Evolutionary conservation across 2,113 vertebrate species (phyloP), one percentile per base, ranked within the genome.

Genomic region (Carettochelys insculpta): DNA sequence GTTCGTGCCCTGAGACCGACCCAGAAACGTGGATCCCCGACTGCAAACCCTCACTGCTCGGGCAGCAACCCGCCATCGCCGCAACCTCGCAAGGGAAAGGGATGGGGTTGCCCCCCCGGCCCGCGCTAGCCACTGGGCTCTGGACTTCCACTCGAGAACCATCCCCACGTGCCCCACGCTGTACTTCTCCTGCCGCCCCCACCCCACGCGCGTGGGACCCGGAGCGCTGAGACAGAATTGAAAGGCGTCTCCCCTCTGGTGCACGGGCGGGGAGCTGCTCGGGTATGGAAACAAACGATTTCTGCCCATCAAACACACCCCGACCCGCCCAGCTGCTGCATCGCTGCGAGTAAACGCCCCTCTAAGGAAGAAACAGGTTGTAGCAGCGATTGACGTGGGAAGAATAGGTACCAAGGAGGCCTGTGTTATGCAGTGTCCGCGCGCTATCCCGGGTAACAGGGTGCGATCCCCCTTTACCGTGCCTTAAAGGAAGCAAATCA

Each of bases 251-350:
- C 11, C 65, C n/a, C 45, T 43, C 2, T 3, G 45, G 22, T 4
- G 0, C 6, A 73, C 34, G 0, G 77, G 25, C 43, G 13, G 48
- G 4, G 2, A 88, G n/a, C 25, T 3, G 5, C 83, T 20, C 48
- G n/a, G 53, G 20, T 38, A 79, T 34, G 27, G 43, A 22, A 11
- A 53, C 10, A 22, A 6, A 43, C 41, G 45, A 24, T 6, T 52
- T 8, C n/a, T 17, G 2, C 11, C 4, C 22, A 5, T 41, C 87
- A 45, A 16, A 41, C 43, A n/a, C n/a, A n/a, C n/a, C n/a, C n/a
- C n/a, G n/a, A 88, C 43, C 22, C 20, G 41, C 25, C 20, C 4
- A 48, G 2, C 48, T 73, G n/a, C 83, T 51, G 17, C 54, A 51
- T 31, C 34, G 41, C 38, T 29, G 47, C 65, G 77, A 87, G 54